Evolutionary conservation across 2,797 vertebrate genomes (phyloP).

Genomic region (Rhincodon typus): DNA sequence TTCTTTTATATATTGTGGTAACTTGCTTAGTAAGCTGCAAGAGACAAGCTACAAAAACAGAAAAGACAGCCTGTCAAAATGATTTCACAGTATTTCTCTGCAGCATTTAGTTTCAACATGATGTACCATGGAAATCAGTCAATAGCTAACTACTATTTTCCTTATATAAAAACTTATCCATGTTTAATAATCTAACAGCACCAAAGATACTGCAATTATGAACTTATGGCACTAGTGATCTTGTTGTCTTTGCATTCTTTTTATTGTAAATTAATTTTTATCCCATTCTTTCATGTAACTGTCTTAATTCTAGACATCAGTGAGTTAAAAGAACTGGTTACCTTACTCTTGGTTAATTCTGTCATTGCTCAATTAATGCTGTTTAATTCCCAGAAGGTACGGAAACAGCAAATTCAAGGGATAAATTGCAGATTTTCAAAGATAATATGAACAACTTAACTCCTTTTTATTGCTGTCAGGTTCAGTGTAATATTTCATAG

Average conservation of each 20-base stretch:
- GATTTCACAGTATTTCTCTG: background rate
- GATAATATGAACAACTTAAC: background rate
- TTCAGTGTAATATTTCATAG: background rate
- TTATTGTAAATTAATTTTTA: background rate
- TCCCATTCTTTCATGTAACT: background rate
- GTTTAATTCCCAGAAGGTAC: background rate
- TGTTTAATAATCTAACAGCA: background rate
- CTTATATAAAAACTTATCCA: background rate
- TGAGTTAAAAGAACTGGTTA: background rate
- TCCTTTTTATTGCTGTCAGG: background rate
- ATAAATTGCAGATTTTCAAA: background rate
- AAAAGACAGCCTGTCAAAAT: background rate
- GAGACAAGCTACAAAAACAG: constrained; percentile 49
- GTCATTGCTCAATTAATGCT: background rate
- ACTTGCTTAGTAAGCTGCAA: constrained; percentile 46
- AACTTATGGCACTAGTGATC: too few relatives aligned
- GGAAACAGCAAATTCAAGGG: background rate
- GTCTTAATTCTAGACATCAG: background rate
- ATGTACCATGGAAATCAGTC: background rate
- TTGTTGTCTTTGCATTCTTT: background rate
- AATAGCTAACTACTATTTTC: background rate
- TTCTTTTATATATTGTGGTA: constrained; percentile 42
- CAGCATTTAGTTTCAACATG: background rate
- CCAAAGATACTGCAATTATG: background rate
- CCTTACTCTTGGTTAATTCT: background rate